Evolutionary conservation across 2,888 invertebrate species (phyloP).

Genomic region (Sussaba pulchella): DNA sequence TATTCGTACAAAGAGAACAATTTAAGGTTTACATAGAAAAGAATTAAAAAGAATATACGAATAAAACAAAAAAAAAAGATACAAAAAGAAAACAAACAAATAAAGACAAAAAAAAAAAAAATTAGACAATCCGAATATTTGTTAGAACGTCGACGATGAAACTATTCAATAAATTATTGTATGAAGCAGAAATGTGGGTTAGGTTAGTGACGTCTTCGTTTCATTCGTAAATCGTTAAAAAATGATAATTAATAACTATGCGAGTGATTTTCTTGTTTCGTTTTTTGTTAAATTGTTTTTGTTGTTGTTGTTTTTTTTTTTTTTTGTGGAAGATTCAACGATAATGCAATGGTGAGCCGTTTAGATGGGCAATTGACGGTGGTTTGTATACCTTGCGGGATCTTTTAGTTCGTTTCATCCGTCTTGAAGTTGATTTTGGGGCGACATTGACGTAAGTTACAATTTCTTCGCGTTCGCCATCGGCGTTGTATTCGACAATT

Average conservation of each 20-base stretch:
- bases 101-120: conserved; percentile 8
- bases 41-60: not conserved
- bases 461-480: conserved; percentile 80
- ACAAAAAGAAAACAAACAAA: too few relatives aligned
- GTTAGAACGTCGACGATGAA: not conserved
- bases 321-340: conserved; percentile 15
- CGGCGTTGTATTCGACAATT: conserved; percentile 78
- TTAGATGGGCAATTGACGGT: not conserved
- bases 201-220: not conserved
- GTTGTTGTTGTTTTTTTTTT: not conserved
- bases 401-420: conserved; percentile 83
- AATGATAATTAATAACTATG: too few relatives aligned
- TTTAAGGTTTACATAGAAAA: conserved; percentile 68
- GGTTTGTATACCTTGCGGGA: conserved; percentile 85
- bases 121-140: conserved; percentile 42
- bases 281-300: conserved; percentile 54
- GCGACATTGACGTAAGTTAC: conserved; percentile 80
- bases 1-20: conserved; percentile 76
- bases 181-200: not conserved
- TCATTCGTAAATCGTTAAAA: too few relatives aligned
- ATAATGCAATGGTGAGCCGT: conserved; percentile 7
- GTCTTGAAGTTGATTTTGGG: conserved; percentile 70
- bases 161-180: not conserved
- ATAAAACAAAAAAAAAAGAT: too few relatives aligned
- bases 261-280: not conserved